phyloP scores from a whole-genome alignment of 2,113 vertebrate species.

The Microtus oregoni region DNA sequence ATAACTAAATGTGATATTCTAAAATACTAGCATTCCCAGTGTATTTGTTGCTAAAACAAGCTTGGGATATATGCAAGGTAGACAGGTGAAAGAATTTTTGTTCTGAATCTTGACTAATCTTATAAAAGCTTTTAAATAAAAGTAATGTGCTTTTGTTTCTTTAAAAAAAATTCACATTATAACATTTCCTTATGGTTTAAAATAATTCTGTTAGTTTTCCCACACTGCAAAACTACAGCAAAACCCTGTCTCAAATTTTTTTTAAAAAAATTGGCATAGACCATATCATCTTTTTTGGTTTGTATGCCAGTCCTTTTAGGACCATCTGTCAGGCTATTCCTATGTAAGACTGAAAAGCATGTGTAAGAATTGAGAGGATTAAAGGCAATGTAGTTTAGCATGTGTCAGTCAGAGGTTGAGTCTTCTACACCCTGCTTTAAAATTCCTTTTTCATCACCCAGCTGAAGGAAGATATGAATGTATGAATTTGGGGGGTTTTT shows the following conservation, averaged over 20 bases:
- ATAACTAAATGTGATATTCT: neutral
- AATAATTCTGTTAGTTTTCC: neutral
- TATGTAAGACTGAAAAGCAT: neutral
- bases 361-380: neutral
- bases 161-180: neutral
- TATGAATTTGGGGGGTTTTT: neutral
- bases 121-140: constrained; percentile 47
- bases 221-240: no score
- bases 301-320: constrained; percentile 10
- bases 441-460: neutral
- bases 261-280: neutral
- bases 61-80: neutral
- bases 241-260: no score
- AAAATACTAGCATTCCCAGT: neutral
- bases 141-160: neutral
- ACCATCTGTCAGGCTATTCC: neutral
- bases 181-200: neutral
- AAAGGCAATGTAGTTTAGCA: neutral
- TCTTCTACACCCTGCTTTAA: neutral
- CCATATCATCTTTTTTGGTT: neutral
- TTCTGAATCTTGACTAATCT: constrained; percentile 16
- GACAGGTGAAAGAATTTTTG: neutral
- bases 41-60: neutral
- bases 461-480: neutral
- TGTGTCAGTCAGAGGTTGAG: neutral